Conservation (phyloP, 1,140 invertebrate genomes). For the Drosophila pachea region DNA sequence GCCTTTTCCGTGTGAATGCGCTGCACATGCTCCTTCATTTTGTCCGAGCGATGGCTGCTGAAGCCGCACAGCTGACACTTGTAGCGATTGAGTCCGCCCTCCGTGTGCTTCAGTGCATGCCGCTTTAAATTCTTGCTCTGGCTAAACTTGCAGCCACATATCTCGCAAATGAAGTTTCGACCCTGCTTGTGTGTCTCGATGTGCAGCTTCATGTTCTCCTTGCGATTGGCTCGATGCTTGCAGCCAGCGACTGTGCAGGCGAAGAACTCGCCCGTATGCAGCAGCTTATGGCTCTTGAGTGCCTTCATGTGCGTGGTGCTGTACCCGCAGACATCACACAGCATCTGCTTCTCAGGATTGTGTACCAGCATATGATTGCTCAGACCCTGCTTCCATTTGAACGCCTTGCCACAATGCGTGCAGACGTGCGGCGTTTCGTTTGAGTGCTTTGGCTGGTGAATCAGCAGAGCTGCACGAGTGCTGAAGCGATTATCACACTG, state of each 20-base stretch:
- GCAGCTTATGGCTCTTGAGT: conserved; percentile 81
- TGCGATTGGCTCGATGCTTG: conserved; percentile 79
- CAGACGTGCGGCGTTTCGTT: conserved; percentile 81
- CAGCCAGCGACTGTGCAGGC: conserved; percentile 80
- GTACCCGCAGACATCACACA: conserved; percentile 83
- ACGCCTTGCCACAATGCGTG: conserved; percentile 81
- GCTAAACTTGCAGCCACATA: conserved; percentile 80
- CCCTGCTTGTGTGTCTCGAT: conserved; percentile 82
- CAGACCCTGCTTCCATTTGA: conserved; percentile 83
- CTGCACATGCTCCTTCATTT: conserved; percentile 81
- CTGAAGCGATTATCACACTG: conserved; percentile 81
- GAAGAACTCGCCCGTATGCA: conserved; percentile 81
- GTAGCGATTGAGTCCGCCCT: conserved; percentile 61
- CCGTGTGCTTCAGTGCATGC: conserved; percentile 79
- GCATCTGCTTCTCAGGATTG: conserved; percentile 81
- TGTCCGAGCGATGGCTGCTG: conserved; percentile 80
- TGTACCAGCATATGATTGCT: conserved; percentile 82
- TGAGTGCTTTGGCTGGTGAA: conserved; percentile 82
- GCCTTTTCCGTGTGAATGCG: conserved; percentile 78
- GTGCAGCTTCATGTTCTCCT: conserved; percentile 80
- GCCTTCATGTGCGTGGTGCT: conserved; percentile 82
- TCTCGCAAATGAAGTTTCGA: conserved; percentile 80
- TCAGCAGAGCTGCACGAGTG: conserved; percentile 80
- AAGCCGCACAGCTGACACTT: conserved; percentile 80
- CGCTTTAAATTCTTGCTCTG: conserved; percentile 80